phyloP scores from a whole-genome alignment of 2,888 invertebrate species.

The Cabera pusaria region DNA sequence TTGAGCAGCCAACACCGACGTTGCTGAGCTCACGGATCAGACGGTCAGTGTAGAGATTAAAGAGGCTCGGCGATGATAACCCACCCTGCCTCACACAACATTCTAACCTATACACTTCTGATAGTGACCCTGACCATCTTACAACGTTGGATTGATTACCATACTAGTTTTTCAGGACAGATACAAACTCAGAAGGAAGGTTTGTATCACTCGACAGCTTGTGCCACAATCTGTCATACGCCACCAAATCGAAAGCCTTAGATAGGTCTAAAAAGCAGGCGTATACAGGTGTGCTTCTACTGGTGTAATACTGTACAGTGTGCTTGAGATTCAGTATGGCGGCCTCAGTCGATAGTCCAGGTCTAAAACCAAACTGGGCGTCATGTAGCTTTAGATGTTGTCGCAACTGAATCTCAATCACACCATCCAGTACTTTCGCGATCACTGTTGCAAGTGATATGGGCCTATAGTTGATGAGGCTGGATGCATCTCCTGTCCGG shows the following conservation, averaged over 20 bases:
- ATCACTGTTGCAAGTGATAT: not conserved
- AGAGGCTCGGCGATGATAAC: not conserved
- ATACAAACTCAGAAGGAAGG: not conserved
- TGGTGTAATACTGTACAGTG: too few species aligned
- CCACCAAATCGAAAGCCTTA: too few species aligned
- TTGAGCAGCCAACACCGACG: too few species aligned
- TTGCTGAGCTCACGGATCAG: not conserved
- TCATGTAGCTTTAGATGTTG: not conserved
- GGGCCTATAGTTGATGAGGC: not conserved
- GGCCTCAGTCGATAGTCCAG: too few species aligned
- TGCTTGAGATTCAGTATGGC: too few species aligned
- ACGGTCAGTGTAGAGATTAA: not conserved
- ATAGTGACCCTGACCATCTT: not conserved
- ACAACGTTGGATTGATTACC: not conserved
- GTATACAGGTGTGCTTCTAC: too few species aligned
- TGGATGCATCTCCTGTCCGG: not conserved
- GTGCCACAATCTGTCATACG: not conserved
- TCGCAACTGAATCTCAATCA: conserved; percentile 1
- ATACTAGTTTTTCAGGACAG: too few species aligned
- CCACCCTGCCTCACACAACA: not conserved
- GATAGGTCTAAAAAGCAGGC: too few species aligned
- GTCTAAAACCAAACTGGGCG: too few species aligned
- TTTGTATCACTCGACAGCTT: not conserved
- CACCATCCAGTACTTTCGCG: conserved; percentile 1
- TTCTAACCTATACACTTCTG: not conserved